Percentiles rank a stretch among this genome's conserved stretches.
Conservation (phyloP, 2,113 vertebrate species). For the Catharus bicknelli region DNA sequence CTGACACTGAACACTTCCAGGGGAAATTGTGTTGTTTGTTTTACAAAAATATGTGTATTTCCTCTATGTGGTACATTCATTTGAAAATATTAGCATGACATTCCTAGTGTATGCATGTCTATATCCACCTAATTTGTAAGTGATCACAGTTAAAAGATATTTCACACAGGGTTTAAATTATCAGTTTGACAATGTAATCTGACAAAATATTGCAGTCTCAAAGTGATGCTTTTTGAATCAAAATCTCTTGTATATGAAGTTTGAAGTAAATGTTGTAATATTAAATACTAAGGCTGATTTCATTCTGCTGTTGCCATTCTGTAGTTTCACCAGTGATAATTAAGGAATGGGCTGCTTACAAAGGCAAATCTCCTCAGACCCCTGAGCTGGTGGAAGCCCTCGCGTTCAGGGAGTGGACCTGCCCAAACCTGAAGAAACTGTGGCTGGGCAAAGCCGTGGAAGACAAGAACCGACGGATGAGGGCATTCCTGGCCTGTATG, state of each 20-base stretch:
- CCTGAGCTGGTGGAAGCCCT: conserved; percentile 95
- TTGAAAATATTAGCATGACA: not conserved
- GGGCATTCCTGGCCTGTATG: conserved; percentile 95
- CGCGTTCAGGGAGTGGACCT: conserved; percentile 95
- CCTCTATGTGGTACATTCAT: not conserved
- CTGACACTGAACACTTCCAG: not conserved
- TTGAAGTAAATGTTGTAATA: not conserved
- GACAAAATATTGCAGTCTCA: accelerated
- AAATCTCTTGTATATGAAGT: not conserved
- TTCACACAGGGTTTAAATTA: not conserved
- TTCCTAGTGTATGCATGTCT: not conserved
- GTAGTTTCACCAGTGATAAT: conserved; percentile 88
- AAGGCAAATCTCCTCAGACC: conserved; percentile 94
- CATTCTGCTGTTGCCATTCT: not conserved
- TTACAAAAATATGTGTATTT: not conserved
- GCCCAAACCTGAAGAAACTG: conserved; percentile 92
- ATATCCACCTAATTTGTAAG: not conserved
- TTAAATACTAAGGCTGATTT: not conserved
- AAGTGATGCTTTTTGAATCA: not conserved
- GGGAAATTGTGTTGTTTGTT: not conserved
- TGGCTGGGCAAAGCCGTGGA: conserved; percentile 94
- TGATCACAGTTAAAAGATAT: not conserved
- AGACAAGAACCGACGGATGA: conserved; percentile 95
- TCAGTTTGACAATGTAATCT: not conserved
- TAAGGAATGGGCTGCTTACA: conserved; percentile 97